These are phyloP conservation scores for Cyclargus thomasi DNA, from an alignment of 1,140 invertebrate genomes.

Conservation along the genomic window DNA sequence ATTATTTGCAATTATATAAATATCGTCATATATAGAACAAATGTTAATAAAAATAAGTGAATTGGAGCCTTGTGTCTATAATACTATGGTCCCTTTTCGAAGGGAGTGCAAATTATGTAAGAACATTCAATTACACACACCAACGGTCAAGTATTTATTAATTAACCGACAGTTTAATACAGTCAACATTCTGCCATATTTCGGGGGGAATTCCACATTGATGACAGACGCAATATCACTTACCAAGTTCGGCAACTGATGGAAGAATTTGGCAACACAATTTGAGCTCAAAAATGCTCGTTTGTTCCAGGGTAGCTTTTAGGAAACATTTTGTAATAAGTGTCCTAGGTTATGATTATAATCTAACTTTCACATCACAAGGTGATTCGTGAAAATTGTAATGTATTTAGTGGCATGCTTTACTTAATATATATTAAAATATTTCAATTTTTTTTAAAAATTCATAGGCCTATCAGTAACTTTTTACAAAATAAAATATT, in stretches of 20 bases:
- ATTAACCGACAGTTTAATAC: slow-evolving; percentile 68
- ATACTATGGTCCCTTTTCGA: not conserved
- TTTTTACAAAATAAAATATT: too few relatives aligned
- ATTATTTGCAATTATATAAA: slow-evolving; percentile 2
- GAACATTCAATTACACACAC: slow-evolving; percentile 69
- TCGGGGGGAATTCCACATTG: slow-evolving; percentile 46
- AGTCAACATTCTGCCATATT: slow-evolving; percentile 47
- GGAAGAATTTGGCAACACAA: not conserved
- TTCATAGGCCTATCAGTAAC: too few relatives aligned
- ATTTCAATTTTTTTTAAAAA: too few relatives aligned
- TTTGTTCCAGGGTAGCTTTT: not conserved
- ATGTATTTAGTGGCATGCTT: too few relatives aligned
- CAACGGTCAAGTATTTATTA: slow-evolving; percentile 69
- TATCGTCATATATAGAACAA: not conserved
- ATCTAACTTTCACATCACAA: too few relatives aligned
- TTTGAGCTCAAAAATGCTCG: not conserved
- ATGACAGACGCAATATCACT: slow-evolving; percentile 29
- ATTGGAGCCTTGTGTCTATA: not conserved
- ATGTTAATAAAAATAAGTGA: not conserved
- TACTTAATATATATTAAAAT: too few relatives aligned
- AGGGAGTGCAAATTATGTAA: slow-evolving; percentile 32
- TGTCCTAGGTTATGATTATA: too few relatives aligned
- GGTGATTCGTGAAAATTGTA: too few relatives aligned
- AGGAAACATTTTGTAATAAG: too few relatives aligned
- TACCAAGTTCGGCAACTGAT: not conserved